A percentile compares a stretch with the other conserved stretches of the same genome.
Conservation (phyloP, 2,888 invertebrate species). For the Chloroclystis v-ata region DNA sequence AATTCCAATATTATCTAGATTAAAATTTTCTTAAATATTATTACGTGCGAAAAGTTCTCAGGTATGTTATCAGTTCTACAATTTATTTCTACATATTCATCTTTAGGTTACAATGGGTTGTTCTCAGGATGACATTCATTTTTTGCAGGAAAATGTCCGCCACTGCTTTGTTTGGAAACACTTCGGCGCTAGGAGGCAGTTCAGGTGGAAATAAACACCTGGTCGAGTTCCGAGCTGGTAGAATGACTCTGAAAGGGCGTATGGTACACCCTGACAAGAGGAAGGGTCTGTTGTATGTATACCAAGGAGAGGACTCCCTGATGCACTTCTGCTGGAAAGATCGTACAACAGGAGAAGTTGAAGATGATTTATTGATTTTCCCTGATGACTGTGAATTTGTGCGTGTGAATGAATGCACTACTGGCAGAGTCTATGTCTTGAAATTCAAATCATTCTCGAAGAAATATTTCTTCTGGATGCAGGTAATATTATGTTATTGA, state of each 20-base stretch:
- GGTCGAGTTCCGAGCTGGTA: conserved; percentile 97
- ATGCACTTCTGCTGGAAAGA: conserved; percentile 99
- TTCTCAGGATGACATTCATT: not conserved
- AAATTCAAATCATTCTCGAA: conserved; percentile 97
- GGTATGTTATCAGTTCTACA: too few relatives aligned
- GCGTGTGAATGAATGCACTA: conserved; percentile 94
- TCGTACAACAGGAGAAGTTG: conserved; percentile 92
- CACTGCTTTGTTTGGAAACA: conserved; percentile 86
- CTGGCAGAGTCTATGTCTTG: conserved; percentile 95
- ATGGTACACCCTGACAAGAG: conserved; percentile 96
- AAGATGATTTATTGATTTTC: conserved; percentile 98
- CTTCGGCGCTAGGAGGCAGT: conserved; percentile 85
- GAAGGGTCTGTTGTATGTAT: conserved; percentile 95
- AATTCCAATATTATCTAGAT: too few relatives aligned
- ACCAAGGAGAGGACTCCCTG: conserved; percentile 96
- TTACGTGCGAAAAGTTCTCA: too few relatives aligned
- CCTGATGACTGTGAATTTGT: conserved; percentile 99
- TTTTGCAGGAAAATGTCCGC: conserved; percentile 73
- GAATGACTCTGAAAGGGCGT: conserved; percentile 95
- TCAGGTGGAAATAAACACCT: conserved; percentile 92
- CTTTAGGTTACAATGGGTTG: too few relatives aligned
- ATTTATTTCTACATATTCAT: too few relatives aligned
- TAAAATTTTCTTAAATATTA: too few relatives aligned
- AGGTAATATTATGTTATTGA: conserved; percentile 80
- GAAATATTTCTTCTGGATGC: conserved; percentile 98